A percentile compares a stretch with the other conserved stretches of the same genome.
phyloP scores from a whole-genome alignment of 2,888 invertebrate species.

The Myopa testacea region DNA sequence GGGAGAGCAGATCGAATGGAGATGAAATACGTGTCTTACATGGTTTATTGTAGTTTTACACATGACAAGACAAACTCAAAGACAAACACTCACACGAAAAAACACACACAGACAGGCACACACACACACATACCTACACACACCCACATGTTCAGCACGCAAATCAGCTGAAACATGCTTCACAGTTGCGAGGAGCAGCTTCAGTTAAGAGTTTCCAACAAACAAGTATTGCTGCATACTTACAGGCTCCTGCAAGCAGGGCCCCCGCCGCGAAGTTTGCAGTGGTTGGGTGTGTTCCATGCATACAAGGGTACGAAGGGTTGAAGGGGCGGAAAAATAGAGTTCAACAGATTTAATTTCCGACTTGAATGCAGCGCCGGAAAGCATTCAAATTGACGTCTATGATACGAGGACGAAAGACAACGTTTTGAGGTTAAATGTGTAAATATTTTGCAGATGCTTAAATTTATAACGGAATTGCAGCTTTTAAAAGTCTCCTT shows the following conservation, averaged over 20 bases:
- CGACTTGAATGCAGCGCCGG: constrained; percentile 17
- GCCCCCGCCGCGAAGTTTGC: not conserved
- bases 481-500: too few relatives aligned
- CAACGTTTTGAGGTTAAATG: not conserved
- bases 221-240: constrained; percentile 24
- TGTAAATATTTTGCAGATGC: not conserved
- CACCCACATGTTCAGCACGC: not conserved
- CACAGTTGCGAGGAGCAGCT: not conserved
- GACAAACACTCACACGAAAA: not conserved
- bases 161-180: not conserved
- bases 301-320: not conserved
- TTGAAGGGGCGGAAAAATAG: not conserved
- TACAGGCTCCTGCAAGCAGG: constrained; percentile 1
- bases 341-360: constrained; percentile 33
- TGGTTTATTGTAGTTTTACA: too few relatives aligned
- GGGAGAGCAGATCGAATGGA: too few relatives aligned
- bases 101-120: not conserved
- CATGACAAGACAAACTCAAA: not conserved
- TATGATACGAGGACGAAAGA: not conserved
- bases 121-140: not conserved
- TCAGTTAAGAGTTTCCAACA: too few relatives aligned
- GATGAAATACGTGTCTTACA: too few relatives aligned
- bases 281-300: not conserved
- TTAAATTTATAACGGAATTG: too few relatives aligned
- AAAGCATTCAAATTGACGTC: not conserved